Base-by-base conservation (phyloP, 35 echinoderm and acorn worm species). In the Diadema setosum region DNA sequence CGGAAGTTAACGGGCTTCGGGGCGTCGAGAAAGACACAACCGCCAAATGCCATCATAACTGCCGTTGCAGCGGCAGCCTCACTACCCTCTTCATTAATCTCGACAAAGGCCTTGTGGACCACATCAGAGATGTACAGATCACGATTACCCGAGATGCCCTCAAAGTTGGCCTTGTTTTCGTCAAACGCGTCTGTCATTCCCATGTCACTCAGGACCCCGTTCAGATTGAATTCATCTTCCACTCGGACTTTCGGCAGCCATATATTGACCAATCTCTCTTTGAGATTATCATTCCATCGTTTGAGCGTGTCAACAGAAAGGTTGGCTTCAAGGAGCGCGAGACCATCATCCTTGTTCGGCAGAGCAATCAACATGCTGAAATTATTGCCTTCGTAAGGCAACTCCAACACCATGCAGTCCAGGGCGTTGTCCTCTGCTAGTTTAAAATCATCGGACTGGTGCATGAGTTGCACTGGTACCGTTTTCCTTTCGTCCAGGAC, bases 51-150 rank as follows among this genome's bases (percentile, higher is more conserved):
- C 63, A 67, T 67, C 20, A 67, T 34, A 67, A 93, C 86, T 32
- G 61, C 64, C 26, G 81, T 90, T 42, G 87, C 94, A 36, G 90
- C 94, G 20, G 94, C 94, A 16, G 94, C 94, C 56, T 93, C 84
- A 15, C 59, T 90, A 5, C 86, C 90, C 61, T 92, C 86, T 63
- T 97, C 94, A 57, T 89, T 89, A 18, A 97, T 83, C 20, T 89
- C 94, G 65, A 89, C 70, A 48, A 92, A 87, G 21, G 94, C 86
- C 82, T 92, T 93, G 42, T 97, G 94, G 29, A 92, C 24, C 18
- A 92, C 87, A 15, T 85, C 86, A 11, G 90, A 93, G 4, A 97
- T 58, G 75, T 31, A 35, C 20, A 92, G 57, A 25, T 92, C 59
- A 35, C 82, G 43, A 20, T 63, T 65, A 32, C 56, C 39, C n/a